Base-by-base conservation (phyloP, 2,888 invertebrate genomes). In the Rhodophaea formosa region DNA sequence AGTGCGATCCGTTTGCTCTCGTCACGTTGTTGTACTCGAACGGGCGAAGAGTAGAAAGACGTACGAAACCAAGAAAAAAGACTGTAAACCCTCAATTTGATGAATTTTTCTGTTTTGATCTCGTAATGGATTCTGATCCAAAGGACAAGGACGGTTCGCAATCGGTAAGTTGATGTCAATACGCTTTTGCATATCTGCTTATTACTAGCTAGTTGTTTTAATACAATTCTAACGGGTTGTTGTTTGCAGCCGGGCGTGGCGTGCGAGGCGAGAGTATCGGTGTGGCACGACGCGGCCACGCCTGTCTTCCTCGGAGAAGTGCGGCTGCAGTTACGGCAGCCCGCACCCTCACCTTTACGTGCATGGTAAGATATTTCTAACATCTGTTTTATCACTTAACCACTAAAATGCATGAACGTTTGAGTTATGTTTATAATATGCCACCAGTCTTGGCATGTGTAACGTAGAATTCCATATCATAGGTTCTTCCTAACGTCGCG, bases 231-330 rank as follows among this genome's bases (percentile, higher is more conserved):
- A 39, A 39, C 39, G 8, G 12, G 39, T 1, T 23, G 14, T 32
- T 29, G n/a, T 30, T 53, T 64, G 6, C 72, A 91, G 90, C 83
- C 86, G 67, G 94, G 94, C 60, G 96, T 96, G 84, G 94, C 96
- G 69, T 94, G 94, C 76, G 96, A 96, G 84, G 93, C 96, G 71
- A 93, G 95, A 67, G 95, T 97, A 64, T 95, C 96, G 12, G 91
- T 97, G 62, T 97, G 96, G 96, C 98, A 98, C 81, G 96, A 97
- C 69, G 94, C 94, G 68, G 95, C 96, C 62, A 94, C 95, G 61
- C 95, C 96, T 70, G 95, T 96, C 60, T 98, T 97, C 84, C 93
- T 98, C 42, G 98, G 98, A 16, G 97, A 98, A 88, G 95, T 98
- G 61, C 93, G 95, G 68, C 92, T 97, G 67, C 95, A 95, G 61